Percentiles rank a stretch among this genome's conserved stretches.
phyloP scores from a whole-genome alignment of 2,113 vertebrate genomes.

The Pampusana beccarii region DNA sequence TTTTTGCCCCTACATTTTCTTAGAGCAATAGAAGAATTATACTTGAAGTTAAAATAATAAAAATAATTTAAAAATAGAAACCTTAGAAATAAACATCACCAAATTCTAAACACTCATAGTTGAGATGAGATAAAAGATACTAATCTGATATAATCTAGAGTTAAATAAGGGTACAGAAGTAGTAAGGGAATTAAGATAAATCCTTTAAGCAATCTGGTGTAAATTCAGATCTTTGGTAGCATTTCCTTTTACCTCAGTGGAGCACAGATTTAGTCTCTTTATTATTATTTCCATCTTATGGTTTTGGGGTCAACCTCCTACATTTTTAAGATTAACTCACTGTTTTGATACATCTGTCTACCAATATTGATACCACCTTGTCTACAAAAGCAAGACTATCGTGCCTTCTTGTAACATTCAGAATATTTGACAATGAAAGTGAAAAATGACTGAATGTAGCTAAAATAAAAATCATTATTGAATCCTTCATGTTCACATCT shows the following conservation, averaged over 20 bases:
- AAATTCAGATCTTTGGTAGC: not conserved
- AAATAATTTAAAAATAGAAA: not conserved
- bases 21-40: not conserved
- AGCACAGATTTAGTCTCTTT: not conserved
- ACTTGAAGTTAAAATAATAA: not conserved
- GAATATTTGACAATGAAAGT: not conserved
- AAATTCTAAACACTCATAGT: not conserved
- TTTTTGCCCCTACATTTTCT: not conserved
- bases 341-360: not conserved
- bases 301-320: not conserved
- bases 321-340: not conserved
- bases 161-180: not conserved
- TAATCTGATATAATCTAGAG: not conserved
- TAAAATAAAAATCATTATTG: not conserved
- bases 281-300: not conserved
- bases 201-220: not conserved
- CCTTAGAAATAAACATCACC: not conserved
- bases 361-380: not conserved
- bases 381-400: not conserved
- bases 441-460: not conserved
- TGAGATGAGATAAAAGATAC: not conserved
- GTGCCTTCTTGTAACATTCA: not conserved
- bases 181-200: not conserved
- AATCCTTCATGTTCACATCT: not conserved
- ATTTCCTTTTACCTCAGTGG: not conserved